Evolutionary conservation across 2,113 vertebrate genomes (phyloP), one percentile per base, ranked within the genome.

Genomic region (Motacilla alba): DNA sequence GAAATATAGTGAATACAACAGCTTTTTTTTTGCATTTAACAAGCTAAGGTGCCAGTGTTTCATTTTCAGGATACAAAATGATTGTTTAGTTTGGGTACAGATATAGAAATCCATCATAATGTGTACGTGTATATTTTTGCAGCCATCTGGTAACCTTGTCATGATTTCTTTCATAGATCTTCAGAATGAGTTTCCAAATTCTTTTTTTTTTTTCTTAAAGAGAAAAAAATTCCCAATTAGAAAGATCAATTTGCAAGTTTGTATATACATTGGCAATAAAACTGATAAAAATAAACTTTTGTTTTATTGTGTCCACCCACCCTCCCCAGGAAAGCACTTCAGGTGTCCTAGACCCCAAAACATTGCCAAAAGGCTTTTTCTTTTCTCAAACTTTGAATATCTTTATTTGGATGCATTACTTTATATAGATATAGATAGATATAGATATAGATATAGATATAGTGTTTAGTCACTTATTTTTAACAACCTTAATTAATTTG

Each of bases 61-160:
- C 81, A 39, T 93, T 95, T 97, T 84, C 44, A 76, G 68, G 67
- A 30, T 41, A 59, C 47, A 63, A 75, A 91, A 87, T 76, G 70
- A 69, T 74, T 62, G 56, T 77, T 88, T 93, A 55, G 60, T 43
- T 52, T 86, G 64, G 56, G 74, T 39, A 37, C 26, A 77, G 50
- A 47, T 77, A 22, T 0, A 60, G 44, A 44, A 86, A 87, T 84
- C 41, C 56, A 72, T 8, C 24, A 8, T 60, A 33, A 59, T 39
- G 8, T 67, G 11, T n/a, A 13, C 22, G 14, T 58, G 26, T 53
- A 18, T 58, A 15, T 73, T 76, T 85, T 77, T 92, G 46, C 55
- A 69, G n/a, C 17, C 10, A 13, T n/a, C 41, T 90, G 14, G 18
- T 86, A 43, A 85, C 28, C 89, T 66, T 52, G 50, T 67, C 18